These are phyloP conservation scores for Acromyrmex echinatior DNA, from an alignment of 1,140 invertebrate genomes.

Conservation along the genomic window DNA sequence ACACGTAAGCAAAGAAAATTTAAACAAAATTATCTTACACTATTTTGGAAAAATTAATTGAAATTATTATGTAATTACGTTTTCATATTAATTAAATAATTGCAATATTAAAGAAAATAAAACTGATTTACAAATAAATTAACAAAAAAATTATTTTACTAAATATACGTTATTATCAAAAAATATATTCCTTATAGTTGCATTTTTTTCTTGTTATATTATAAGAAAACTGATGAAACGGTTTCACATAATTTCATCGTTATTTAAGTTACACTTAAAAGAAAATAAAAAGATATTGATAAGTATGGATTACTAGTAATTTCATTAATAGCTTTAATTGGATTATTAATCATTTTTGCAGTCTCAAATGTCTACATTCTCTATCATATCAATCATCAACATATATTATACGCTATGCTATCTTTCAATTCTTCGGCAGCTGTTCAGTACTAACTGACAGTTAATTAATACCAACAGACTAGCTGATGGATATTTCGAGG, in stretches of 20 bases:
- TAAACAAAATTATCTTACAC: neutral
- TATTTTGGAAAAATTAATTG: neutral
- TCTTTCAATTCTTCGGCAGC: conserved; percentile 53
- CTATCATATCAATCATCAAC: conserved; percentile 34
- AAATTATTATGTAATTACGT: neutral
- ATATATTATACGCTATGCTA: conserved; percentile 41
- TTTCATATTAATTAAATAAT: conserved; percentile 12
- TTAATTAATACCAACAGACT: conserved; percentile 56
- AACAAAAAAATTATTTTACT: neutral
- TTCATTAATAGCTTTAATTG: conserved; percentile 27
- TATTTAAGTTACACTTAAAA: neutral
- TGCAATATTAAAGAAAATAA: neutral
- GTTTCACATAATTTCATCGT: neutral
- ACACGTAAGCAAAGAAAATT: neutral
- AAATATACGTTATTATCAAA: neutral
- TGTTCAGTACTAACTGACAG: conserved; percentile 48
- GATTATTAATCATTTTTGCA: conserved; percentile 53
- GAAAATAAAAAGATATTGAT: neutral
- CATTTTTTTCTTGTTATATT: conserved; percentile 2
- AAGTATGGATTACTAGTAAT: conserved; percentile 3
- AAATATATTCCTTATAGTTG: neutral
- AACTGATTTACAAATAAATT: neutral
- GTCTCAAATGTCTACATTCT: conserved; percentile 43
- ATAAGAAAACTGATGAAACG: neutral
- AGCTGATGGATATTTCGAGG: conserved; percentile 51